phyloP scores from a whole-genome alignment of 1,140 invertebrate genomes.

The Sitobion miscanthi region DNA sequence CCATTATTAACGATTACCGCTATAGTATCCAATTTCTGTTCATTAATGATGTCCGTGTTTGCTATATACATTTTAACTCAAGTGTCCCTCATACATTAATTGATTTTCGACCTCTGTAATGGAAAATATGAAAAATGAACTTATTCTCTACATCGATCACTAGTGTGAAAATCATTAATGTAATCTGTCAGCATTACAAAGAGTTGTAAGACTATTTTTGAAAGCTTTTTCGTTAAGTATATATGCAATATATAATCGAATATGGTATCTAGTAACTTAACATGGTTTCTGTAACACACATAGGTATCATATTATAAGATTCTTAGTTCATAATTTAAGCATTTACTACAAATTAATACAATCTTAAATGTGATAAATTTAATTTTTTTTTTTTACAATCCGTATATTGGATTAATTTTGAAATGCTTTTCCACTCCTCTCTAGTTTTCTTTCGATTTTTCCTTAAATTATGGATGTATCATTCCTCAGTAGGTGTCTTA shows the following conservation, averaged over 20 bases:
- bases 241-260: background rate
- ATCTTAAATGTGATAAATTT: background rate
- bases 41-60: background rate
- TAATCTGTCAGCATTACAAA: background rate
- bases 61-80: background rate
- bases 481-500: too few relatives aligned
- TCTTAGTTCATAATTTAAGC: background rate
- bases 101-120: background rate
- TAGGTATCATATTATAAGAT: background rate
- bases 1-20: background rate
- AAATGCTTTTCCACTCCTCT: too few relatives aligned
- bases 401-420: too few relatives aligned
- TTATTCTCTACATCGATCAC: background rate
- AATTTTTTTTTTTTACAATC: background rate
- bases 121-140: constrained; percentile 24
- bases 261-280: background rate
- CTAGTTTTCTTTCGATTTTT: too few relatives aligned
- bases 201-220: background rate
- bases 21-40: background rate
- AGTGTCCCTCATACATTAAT: background rate
- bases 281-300: background rate
- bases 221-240: background rate
- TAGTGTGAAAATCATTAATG: background rate
- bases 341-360: background rate
- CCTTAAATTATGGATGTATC: too few relatives aligned